phyloP scores from a whole-genome alignment of 2,797 vertebrate species.

The Spatula clypeata region DNA sequence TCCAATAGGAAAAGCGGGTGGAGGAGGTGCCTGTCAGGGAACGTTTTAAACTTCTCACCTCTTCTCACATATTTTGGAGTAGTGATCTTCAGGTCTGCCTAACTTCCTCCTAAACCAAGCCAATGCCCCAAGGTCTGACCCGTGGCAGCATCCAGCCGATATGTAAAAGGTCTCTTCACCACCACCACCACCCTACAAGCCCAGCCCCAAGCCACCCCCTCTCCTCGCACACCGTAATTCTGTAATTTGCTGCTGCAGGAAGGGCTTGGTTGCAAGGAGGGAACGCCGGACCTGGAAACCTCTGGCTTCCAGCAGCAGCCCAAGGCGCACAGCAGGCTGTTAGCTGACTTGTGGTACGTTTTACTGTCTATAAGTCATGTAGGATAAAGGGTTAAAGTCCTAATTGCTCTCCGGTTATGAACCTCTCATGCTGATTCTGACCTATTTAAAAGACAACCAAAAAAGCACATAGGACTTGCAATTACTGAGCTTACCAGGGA shows the following conservation, averaged over 20 bases:
- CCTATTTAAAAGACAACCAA: slow-evolving; percentile 78
- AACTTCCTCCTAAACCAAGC: background rate
- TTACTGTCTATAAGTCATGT: background rate
- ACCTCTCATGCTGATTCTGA: slow-evolving; percentile 77
- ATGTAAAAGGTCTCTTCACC: background rate
- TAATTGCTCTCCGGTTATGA: slow-evolving; percentile 75
- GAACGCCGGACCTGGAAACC: background rate
- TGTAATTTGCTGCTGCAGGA: slow-evolving; percentile 13
- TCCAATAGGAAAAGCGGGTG: background rate
- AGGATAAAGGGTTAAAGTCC: slow-evolving; percentile 74
- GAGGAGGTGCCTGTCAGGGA: background rate
- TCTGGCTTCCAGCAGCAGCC: background rate
- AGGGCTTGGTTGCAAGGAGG: background rate
- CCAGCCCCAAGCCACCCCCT: background rate
- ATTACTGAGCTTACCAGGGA: slow-evolving; percentile 53
- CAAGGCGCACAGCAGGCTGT: background rate
- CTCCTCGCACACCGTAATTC: background rate
- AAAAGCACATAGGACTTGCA: slow-evolving; percentile 67
- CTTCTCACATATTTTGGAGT: background rate
- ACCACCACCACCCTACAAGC: background rate
- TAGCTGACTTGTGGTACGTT: background rate
- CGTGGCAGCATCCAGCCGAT: background rate
- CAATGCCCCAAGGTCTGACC: background rate
- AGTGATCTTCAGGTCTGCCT: background rate
- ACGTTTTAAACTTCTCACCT: background rate